Evolutionary conservation across 2,888 invertebrate species (phyloP), one percentile per base, ranked within the genome.

Genomic region (Philhelius pedissequus): DNA sequence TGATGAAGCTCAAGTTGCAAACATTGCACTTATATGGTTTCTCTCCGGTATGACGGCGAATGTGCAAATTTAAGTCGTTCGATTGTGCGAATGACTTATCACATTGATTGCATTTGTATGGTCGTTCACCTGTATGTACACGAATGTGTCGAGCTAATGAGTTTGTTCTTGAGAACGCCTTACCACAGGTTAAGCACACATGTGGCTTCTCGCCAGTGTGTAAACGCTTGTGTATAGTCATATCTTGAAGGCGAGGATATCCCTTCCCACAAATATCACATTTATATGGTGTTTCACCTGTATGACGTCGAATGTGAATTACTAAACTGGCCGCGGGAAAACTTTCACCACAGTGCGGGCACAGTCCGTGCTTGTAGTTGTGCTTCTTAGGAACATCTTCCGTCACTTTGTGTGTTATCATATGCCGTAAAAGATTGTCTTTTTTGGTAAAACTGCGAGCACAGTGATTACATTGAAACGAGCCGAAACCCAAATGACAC

Each of bases 31-130:
- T 93, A 87, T 94, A 94, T 0, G 94, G 94, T 77, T 93, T 93
- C 87, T 94, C 94, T 0, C 95, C 95, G 0, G 95, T 95, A 87
- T 95, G 95, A 0, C 95, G 92, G 0, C 95, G 93, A 89, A 94
- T 93, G 88, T 95, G 95, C 38, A 95, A 90, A n/a, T 94, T 94
- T 48, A 95, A 90, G 88, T 95, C 95, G 89, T 95, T 95, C 64
- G 95, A 95, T 89, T 95, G 95, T 0, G 95, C 94, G 89, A 95
- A 95, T 3, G 89, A 88, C 48, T 90, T 90, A 38, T 89, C 88
- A 69, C 92, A 91, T 48, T 88, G 93, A 1, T 92, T 92, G 86
- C 94, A 94, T 87, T 93, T 93, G 88, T 94, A 94, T 0, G 94
- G 94, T 22, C 93, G 91, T 56, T 92, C 92, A 0, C 94, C 94